Percentiles rank a stretch among this genome's conserved stretches.
Conservation (phyloP, 2,113 vertebrate species). For the Blennius ocellaris region DNA sequence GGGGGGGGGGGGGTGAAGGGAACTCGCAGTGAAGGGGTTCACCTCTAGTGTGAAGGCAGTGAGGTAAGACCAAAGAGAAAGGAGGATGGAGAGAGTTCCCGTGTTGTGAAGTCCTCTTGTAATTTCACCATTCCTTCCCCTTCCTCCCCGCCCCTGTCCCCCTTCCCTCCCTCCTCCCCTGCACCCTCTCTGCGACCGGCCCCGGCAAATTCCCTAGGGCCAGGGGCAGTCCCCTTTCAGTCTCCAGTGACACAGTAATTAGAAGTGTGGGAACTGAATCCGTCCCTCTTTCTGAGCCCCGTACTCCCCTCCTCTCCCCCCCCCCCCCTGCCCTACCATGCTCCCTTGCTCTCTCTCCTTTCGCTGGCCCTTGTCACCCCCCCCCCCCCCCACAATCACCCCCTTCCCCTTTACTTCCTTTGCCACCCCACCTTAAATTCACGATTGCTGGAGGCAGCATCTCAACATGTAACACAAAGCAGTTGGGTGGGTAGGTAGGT, state of each 20-base stretch:
- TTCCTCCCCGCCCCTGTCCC: conserved; percentile 27
- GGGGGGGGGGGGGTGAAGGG: conserved; percentile 1
- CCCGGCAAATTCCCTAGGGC: conserved; percentile 75
- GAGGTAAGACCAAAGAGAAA: conserved; percentile 74
- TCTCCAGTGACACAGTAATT: conserved; percentile 88
- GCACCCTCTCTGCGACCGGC: conserved; percentile 71
- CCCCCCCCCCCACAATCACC: conserved; percentile 52
- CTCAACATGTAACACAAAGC: neutral
- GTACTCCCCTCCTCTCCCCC: conserved; percentile 62
- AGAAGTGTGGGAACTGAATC: conserved; percentile 89
- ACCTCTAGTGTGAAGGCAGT: conserved; percentile 75
- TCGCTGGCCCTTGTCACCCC: conserved; percentile 61
- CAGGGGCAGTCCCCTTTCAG: conserved; percentile 85
- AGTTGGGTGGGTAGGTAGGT: neutral
- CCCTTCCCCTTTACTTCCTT: conserved; percentile 54
- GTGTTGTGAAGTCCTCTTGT: conserved; percentile 76
- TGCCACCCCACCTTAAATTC: conserved; percentile 46
- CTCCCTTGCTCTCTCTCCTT: conserved; percentile 53
- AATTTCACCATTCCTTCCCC: conserved; percentile 54
- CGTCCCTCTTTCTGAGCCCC: conserved; percentile 80
- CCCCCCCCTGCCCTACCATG: conserved; percentile 45
- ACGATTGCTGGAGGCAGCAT: conserved; percentile 42
- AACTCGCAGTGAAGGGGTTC: conserved; percentile 62
- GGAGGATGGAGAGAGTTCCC: conserved; percentile 78
- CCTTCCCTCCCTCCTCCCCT: conserved; percentile 40